Percentiles rank a stretch among this genome's conserved stretches.
These are phyloP conservation scores for Drosophila borealis DNA, from an alignment of 2,888 invertebrate species.

Conservation along the genomic window DNA sequence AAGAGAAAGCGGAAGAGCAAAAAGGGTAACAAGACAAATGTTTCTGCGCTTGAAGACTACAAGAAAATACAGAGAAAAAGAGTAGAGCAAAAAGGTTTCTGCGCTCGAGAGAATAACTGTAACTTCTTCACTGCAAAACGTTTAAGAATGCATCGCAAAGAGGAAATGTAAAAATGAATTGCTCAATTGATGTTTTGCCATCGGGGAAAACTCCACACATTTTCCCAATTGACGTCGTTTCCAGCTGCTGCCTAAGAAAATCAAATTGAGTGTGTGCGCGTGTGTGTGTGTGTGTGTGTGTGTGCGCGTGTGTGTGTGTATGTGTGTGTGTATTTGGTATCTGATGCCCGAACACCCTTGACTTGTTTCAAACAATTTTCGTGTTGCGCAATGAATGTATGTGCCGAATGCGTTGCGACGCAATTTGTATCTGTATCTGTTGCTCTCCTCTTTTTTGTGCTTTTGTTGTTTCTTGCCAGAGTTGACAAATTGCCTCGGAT, in stretches of 20 bases:
- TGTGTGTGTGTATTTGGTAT: background rate
- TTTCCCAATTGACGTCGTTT: background rate
- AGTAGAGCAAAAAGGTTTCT: background rate
- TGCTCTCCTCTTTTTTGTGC: background rate
- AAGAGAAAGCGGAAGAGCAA: no score
- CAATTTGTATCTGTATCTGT: constrained; percentile 29
- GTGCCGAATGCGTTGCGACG: constrained; percentile 19
- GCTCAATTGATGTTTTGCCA: background rate
- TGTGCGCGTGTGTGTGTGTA: background rate
- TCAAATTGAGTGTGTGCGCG: background rate
- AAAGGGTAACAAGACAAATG: no score
- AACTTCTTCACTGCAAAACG: background rate
- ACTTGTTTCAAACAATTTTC: constrained; percentile 32
- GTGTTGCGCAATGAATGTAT: constrained; percentile 52
- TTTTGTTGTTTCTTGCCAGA: constrained; percentile 18
- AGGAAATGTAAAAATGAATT: background rate
- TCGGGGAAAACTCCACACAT: background rate
- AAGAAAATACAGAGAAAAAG: background rate
- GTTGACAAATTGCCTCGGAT: constrained; percentile 69
- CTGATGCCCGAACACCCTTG: constrained; percentile 27
- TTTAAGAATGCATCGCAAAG: constrained; percentile 8
- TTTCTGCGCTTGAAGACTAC: no score
- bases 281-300: background rate
- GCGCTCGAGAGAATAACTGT: no score
- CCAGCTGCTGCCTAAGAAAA: background rate